Conservation (phyloP, 2,113 vertebrate species). For the Callocephalon fimbriatum region DNA sequence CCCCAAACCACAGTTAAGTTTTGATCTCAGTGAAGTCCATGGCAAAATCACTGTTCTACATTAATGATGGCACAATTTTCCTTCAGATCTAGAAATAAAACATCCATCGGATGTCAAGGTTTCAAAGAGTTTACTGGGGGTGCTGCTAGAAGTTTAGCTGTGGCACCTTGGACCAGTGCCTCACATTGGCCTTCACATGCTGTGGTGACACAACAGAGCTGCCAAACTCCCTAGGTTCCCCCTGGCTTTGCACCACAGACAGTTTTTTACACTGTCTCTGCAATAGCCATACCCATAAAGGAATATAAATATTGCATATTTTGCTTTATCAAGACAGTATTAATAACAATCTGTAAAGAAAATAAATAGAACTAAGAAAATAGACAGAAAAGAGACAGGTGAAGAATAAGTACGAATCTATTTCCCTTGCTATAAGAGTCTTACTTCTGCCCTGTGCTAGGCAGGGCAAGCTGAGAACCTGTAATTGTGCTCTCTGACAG, state of each 20-base stretch:
- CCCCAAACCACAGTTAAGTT: neutral
- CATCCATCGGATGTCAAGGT: neutral
- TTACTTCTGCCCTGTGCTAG: neutral
- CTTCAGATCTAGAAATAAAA: neutral
- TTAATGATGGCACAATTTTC: neutral
- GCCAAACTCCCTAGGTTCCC: neutral
- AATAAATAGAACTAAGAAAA: neutral
- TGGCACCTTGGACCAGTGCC: neutral
- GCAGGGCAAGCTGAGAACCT: constrained; percentile 18
- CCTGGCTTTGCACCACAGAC: neutral
- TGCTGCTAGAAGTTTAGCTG: neutral
- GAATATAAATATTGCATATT: neutral
- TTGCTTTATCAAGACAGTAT: neutral
- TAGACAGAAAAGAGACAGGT: neutral
- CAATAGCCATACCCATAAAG: neutral
- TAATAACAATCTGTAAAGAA: neutral
- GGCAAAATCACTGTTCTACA: neutral
- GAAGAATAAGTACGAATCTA: neutral
- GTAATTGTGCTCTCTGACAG: constrained; percentile 48
- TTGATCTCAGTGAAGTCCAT: neutral
- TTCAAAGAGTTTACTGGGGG: neutral
- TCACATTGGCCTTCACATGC: neutral
- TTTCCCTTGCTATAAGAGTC: neutral
- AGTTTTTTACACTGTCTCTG: neutral
- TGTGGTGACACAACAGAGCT: neutral